Conservation (phyloP, 2,797 vertebrate species). For the Psittacula echo region DNA sequence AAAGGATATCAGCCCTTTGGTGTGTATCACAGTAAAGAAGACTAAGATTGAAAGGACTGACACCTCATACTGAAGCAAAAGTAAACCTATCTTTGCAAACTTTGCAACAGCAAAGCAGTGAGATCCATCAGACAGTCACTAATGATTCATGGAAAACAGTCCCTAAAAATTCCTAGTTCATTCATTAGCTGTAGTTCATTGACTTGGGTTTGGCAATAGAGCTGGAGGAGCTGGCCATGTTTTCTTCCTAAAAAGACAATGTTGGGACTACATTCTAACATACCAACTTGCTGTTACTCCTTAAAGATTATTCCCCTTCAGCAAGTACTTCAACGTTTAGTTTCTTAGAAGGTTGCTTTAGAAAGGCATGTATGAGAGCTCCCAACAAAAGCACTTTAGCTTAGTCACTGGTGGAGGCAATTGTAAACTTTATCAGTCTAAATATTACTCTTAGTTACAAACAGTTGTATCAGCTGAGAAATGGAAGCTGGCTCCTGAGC, state of each 20-base stretch:
- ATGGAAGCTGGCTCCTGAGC: neutral
- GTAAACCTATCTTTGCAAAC: neutral
- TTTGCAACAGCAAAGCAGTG: neutral
- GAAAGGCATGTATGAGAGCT: neutral
- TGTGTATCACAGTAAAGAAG: neutral
- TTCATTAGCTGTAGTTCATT: neutral
- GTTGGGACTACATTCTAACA: neutral
- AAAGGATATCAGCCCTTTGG: neutral
- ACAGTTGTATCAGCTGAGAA: neutral
- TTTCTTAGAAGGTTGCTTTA: neutral
- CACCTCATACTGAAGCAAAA: neutral
- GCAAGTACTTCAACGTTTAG: neutral
- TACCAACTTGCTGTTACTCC: neutral
- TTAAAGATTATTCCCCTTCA: neutral
- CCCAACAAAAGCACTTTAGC: neutral
- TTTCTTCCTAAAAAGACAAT: neutral
- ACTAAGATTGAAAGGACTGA: neutral
- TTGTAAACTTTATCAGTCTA: neutral
- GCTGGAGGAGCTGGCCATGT: neutral
- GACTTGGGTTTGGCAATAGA: neutral
- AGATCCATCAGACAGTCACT: neutral
- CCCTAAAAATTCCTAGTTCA: neutral
- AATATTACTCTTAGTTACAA: neutral
- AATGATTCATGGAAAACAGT: neutral
- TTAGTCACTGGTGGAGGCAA: neutral